Evolutionary conservation across 1,140 invertebrate genomes (phyloP), one percentile per base, ranked within the genome.

Genomic region (Listronotus oregonensis): DNA sequence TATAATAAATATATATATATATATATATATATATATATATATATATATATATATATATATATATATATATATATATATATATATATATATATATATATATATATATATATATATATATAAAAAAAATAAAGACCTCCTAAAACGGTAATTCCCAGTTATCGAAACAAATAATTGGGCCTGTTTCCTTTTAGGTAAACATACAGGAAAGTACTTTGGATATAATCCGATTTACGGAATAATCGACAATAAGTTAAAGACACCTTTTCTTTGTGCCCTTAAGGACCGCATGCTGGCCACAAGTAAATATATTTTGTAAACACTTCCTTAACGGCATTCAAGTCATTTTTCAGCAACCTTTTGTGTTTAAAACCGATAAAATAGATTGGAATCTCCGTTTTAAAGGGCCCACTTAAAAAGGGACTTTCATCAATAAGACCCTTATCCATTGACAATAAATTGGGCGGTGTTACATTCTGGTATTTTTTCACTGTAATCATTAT

Each of bases 291-390:
- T 59, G 64, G 47, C 65, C 60, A 46, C 52, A 46, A 61, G 57
- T 40, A 54, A 60, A 50, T 52, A 66, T 69, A 61, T 66, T 69
- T 69, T 70, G 68, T 67, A 70, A 70, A 67, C 68, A 70, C 61
- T 70, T 67, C 68, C 64, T 61, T 70, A 70, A 70, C 54, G 64
- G 64, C 57, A 70, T 70, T 66, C 65, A 70, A 70, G 65, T 70
- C 68, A 66, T 64, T 63, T 64, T 67, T 70, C 64, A 17, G 27
- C 58, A 61, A 40, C 34, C 42, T 43, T 17, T 66, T 60, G 64
- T 66, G 37, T 34, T 42, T 18, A 9, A 42, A 60, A 55, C 18
- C 31, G 44, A 54, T 60, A 50, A 66, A 66, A 56, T 57, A 66
- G 64, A 61, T 60, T 65, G 8, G 46, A 50, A 69, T 66, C 64